These are phyloP conservation scores for Trissolcus brochymenae DNA, from an alignment of 2,888 invertebrate species.

Conservation along the genomic window DNA sequence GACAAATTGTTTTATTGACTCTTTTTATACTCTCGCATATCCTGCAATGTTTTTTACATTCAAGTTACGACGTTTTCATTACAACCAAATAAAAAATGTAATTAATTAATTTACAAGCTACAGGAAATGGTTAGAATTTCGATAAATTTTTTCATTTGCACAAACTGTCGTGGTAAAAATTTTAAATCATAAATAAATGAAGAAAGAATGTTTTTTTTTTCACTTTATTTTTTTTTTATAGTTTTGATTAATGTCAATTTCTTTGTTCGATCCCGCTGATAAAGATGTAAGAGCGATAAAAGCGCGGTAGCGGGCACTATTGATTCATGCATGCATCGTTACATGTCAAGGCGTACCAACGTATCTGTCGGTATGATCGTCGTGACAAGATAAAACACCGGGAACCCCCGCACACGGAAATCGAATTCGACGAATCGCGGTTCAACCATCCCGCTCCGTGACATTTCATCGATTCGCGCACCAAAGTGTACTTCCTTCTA, in stretches of 20 bases:
- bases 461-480: slow-evolving; percentile 23
- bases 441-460: slow-evolving; percentile 22
- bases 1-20: slow-evolving; percentile 46
- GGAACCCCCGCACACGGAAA: slow-evolving; percentile 33
- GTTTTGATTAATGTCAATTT: slow-evolving; percentile 38
- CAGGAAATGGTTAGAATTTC: background rate
- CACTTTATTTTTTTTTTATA: background rate
- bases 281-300: slow-evolving; percentile 70
- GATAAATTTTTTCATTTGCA: background rate
- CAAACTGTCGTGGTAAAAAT: background rate
- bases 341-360: slow-evolving; percentile 71
- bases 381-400: slow-evolving; percentile 71
- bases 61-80: slow-evolving; percentile 4
- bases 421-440: slow-evolving; percentile 41
- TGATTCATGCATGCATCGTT: slow-evolving; percentile 75
- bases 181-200: slow-evolving; percentile 18
- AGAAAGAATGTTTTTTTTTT: slow-evolving; percentile 8
- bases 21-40: slow-evolving; percentile 29
- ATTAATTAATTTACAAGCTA: background rate
- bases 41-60: slow-evolving; percentile 14
- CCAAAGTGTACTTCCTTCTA: background rate
- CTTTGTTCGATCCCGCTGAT: slow-evolving; percentile 56
- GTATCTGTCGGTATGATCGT: slow-evolving; percentile 72
- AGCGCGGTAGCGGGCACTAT: slow-evolving; percentile 68
- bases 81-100: background rate